These are phyloP conservation scores for Rhaphigaster nebulosa DNA, from an alignment of 2,888 invertebrate species.

Conservation along the genomic window DNA sequence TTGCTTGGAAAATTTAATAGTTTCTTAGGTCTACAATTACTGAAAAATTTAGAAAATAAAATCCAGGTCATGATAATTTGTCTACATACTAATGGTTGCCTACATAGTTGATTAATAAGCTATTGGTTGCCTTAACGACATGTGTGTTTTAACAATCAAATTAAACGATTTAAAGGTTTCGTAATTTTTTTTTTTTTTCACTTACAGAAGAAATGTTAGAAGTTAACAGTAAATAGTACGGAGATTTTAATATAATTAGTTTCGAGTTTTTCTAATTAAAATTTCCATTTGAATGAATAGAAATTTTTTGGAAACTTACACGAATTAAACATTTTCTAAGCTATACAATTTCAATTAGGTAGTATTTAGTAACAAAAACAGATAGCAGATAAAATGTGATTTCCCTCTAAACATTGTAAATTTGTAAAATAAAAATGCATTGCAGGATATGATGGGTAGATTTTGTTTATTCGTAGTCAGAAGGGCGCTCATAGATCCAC, in stretches of 20 bases:
- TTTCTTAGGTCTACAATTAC: not conserved
- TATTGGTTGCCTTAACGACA: conserved; percentile 31
- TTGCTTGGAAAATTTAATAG: not conserved
- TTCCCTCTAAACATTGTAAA: not conserved
- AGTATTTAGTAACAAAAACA: too few relatives aligned
- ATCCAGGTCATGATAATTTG: conserved; percentile 45
- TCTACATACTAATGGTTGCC: conserved; percentile 4
- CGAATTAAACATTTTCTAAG: too few relatives aligned
- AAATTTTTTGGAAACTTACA: too few relatives aligned
- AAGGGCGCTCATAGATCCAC: not conserved
- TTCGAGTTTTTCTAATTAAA: not conserved
- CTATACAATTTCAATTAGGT: too few relatives aligned
- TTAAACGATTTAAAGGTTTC: not conserved
- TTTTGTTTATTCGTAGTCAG: not conserved
- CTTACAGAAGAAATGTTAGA: not conserved
- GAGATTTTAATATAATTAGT: not conserved
- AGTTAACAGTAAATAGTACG: too few relatives aligned
- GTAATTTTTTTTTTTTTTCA: not conserved
- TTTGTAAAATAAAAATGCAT: not conserved
- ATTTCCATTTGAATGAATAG: not conserved
- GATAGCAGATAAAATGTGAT: too few relatives aligned
- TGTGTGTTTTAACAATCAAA: not conserved
- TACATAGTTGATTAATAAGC: not conserved
- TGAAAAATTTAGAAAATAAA: conserved; percentile 52
- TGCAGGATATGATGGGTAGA: not conserved